phyloP scores from a whole-genome alignment of 1,140 invertebrate genomes.

The Drosophila nigrodunni region DNA sequence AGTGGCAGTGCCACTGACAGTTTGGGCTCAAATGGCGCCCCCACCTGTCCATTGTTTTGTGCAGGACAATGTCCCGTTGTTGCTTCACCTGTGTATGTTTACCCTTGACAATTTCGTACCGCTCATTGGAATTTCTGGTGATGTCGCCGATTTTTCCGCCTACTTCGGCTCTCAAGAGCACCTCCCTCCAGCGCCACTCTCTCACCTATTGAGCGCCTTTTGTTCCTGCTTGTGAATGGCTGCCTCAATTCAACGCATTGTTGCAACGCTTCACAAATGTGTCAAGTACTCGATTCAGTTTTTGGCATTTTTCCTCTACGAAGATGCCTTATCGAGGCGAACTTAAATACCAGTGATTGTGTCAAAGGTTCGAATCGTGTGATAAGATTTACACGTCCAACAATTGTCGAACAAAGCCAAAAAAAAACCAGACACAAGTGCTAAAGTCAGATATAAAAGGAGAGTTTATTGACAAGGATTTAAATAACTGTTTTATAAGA shows the following conservation, averaged over 20 bases:
- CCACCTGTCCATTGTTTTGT: conserved; percentile 59
- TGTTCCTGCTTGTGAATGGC: conserved; percentile 47
- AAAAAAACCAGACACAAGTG: conserved; percentile 35
- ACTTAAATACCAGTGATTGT: conserved; percentile 62
- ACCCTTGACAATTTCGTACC: conserved; percentile 59
- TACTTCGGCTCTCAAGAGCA: conserved; percentile 42
- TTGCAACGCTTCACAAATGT: conserved; percentile 39
- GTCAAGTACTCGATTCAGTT: conserved; percentile 11
- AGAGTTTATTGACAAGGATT: background rate
- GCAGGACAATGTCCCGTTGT: conserved; percentile 49
- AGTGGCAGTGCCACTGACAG: conserved; percentile 53
- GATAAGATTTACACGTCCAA: conserved; percentile 32
- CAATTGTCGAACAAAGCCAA: conserved; percentile 20
- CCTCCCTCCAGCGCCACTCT: conserved; percentile 4
- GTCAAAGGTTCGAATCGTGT: conserved; percentile 60
- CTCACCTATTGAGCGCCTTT: conserved; percentile 52
- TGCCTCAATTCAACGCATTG: conserved; percentile 42
- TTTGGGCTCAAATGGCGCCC: conserved; percentile 37
- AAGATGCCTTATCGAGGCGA: conserved; percentile 56
- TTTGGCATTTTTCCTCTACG: conserved; percentile 27
- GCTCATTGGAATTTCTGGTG: conserved; percentile 61
- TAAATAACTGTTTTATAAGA: too few relatives aligned
- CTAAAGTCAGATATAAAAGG: background rate
- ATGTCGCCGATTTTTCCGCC: conserved; percentile 68
- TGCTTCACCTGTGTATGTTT: conserved; percentile 1